Base-by-base conservation (phyloP, 2,797 vertebrate genomes). In the Malacoctenus gilli region DNA sequence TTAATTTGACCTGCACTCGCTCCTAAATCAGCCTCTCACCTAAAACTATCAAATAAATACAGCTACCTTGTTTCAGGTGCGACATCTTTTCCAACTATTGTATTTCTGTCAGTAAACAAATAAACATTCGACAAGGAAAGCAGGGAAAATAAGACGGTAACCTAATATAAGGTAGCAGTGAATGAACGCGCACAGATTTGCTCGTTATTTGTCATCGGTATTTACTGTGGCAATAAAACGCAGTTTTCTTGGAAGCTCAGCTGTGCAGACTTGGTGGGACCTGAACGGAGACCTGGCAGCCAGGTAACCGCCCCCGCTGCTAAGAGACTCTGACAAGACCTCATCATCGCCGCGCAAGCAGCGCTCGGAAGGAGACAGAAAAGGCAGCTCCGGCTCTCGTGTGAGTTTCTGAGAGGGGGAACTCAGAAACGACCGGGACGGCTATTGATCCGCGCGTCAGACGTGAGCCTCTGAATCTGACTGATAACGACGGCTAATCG, bases 401-500 rank as follows among this genome's bases (percentile, higher is more conserved):
- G 51, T 10, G 42, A 70, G 46, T 73, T 82, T 85, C 39, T 75
- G 21, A 85, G 77, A 67, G 70, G 69, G 15, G 1, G 48, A 59
- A 68, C 49, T 37, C 31, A 79, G 57, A 75, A 85, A 85, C 63
- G 57, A 42, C 57, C 38, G 50, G 46, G 67, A 79, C 80, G 57
- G 20, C 39, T 79, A 87, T 87, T 54, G 85, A 88, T 84, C 60
- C 39, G 36, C 3, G 34, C 67, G 78, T 84, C 79, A 69, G 71
- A 82, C 25, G 56, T 13, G 4, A 63, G 57, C 5, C 1, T 65
- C 64, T 69, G 63, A 80, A 53, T 69, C 60, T 79, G 72, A 83
- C 75, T 80, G 79, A 83, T 85, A 83, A 88, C 50, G 79, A 70
- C 59, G 14, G 60, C 9, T 73, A 72, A 82, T 88, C 83, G 30